A percentile compares a stretch with the other conserved stretches of the same genome.
Evolutionary conservation across 2,888 invertebrate genomes (phyloP).

Genomic region (Caenorhabditis wallacei): DNA sequence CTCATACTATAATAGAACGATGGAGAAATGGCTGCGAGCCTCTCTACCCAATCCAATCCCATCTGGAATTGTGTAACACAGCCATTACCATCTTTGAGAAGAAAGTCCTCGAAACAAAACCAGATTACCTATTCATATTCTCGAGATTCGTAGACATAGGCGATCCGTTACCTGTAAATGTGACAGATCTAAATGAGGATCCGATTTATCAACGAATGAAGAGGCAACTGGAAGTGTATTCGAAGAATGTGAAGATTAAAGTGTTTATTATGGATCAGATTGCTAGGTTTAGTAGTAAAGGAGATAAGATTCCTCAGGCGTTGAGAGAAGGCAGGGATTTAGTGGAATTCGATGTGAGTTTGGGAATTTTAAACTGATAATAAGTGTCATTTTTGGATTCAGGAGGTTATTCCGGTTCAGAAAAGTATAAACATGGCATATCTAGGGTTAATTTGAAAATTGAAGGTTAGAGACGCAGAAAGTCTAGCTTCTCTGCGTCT

Average conservation of each 20-base stretch:
- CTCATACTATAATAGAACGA: not conserved
- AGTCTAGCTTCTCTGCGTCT: too few relatives aligned
- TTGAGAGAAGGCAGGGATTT: not conserved
- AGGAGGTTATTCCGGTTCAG: too few relatives aligned
- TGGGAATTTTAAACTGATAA: too few relatives aligned
- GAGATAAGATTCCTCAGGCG: not conserved
- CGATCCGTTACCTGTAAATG: not conserved
- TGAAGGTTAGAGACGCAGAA: too few relatives aligned
- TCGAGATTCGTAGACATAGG: not conserved
- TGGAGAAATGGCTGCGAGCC: too few relatives aligned
- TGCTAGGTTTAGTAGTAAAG: not conserved
- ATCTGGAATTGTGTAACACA: not conserved
- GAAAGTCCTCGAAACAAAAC: not conserved
- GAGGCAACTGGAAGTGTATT: not conserved
- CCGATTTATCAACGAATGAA: not conserved
- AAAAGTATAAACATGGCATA: too few relatives aligned
- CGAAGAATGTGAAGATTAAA: not conserved
- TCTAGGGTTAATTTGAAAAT: too few relatives aligned
- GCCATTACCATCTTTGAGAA: not conserved
- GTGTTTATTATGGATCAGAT: not conserved
- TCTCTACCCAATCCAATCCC: not conserved
- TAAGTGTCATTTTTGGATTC: too few relatives aligned
- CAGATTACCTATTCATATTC: conserved; percentile 1
- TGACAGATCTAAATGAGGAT: not conserved
- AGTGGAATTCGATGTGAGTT: conserved; percentile 6